Evolutionary conservation across 2,888 invertebrate species (phyloP), one percentile per base, ranked within the genome.

Genomic region (Drymonia ruficornis): DNA sequence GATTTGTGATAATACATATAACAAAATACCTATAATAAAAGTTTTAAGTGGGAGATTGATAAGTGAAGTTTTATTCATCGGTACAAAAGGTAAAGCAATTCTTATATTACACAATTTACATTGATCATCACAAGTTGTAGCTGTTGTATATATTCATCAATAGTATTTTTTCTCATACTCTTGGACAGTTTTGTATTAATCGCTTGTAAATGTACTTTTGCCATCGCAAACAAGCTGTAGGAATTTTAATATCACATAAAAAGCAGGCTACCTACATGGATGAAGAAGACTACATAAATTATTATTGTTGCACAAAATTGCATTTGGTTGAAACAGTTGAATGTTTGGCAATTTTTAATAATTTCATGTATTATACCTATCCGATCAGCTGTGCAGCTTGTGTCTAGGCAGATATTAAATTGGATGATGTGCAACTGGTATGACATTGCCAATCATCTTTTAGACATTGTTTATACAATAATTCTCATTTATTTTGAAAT

Each of bases 1-100:
- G 94, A 94, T 94, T 94, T 95, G 95, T 95, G 95, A 95, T 95
- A 94, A 94, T 94, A 94, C 94, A 94, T 94, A 94, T 94, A 94
- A 94, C 94, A 94, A 94, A 93, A 87, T 93, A 91, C 90, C 89
- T 91, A 90, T 93, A 93, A 93, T 92, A 92, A 93, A 93, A 92
- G 91, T 91, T 93, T 92, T 91, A 93, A 92, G 93, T 93, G 93
- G 93, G 91, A 93, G 92, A 91, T 90, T 86, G 89, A 80, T 72
- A 76, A 86, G 86, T 88, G 92, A 87, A 89, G 92, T 93, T 93
- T 93, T 91, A 93, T 93, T 93, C 86, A 74, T 74, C 81, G 76
- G 81, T 76, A 59, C 59, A 64, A 49, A 81, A 90, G 91, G 91
- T 91, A 90, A 38, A 91, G 69, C 73, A 72, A 57, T 63, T 62